These are phyloP conservation scores for Drosophila repletoides DNA, from an alignment of 1,140 invertebrate genomes.

Conservation along the genomic window DNA sequence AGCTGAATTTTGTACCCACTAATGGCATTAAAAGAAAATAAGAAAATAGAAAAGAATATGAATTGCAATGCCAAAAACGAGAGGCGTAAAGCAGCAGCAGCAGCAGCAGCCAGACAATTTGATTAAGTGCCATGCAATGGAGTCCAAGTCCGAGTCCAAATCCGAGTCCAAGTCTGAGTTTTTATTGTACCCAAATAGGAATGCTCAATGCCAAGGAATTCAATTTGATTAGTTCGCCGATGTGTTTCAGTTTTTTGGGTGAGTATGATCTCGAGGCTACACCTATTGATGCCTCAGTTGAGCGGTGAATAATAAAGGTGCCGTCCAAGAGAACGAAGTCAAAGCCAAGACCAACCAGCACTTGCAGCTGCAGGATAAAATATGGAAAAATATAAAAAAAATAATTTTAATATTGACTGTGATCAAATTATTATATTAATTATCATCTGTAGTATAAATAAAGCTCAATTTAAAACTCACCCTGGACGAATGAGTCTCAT, in stretches of 20 bases:
- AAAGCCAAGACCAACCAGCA: slow-evolving; percentile 22
- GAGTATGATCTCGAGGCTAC: background rate
- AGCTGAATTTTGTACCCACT: slow-evolving; percentile 44
- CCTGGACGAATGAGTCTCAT: background rate
- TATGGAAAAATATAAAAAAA: background rate
- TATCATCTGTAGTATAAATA: no score
- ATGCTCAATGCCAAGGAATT: slow-evolving; percentile 12
- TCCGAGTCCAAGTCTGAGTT: background rate
- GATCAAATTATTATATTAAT: background rate
- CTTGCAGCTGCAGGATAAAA: slow-evolving; percentile 5
- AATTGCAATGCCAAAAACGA: slow-evolving; percentile 45
- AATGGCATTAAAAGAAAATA: slow-evolving; percentile 58
- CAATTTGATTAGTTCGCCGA: slow-evolving; percentile 34
- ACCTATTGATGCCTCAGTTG: background rate
- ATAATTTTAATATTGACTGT: no score
- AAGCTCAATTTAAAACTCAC: background rate
- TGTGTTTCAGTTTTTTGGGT: background rate
- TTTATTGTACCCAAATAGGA: background rate
- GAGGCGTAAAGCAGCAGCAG: slow-evolving; percentile 18
- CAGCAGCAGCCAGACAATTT: slow-evolving; percentile 52
- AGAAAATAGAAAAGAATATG: background rate
- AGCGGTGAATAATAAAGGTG: slow-evolving; percentile 16
- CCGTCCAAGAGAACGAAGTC: slow-evolving; percentile 40
- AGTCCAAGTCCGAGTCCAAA: background rate
- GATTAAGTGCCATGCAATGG: slow-evolving; percentile 60